Conservation (phyloP, 2,797 vertebrate species). For the Cyclopterus lumpus region DNA sequence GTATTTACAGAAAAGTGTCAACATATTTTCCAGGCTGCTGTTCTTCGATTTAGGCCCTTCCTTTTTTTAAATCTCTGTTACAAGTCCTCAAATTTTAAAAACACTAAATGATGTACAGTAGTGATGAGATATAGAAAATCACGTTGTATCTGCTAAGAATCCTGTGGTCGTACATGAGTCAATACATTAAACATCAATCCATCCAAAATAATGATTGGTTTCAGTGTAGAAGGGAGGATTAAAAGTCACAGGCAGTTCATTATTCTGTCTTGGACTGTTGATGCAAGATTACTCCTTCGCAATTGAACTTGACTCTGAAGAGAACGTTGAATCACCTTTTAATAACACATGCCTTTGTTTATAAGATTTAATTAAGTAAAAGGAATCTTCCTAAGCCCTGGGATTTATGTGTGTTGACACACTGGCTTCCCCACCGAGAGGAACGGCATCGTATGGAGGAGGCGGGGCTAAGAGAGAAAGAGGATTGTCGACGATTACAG, state of each 20-base stretch:
- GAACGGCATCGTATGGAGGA: neutral
- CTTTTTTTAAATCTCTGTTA: neutral
- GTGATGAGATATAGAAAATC: neutral
- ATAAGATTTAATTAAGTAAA: neutral
- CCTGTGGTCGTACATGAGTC: neutral
- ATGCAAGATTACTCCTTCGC: neutral
- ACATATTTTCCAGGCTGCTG: neutral
- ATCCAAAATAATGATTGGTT: neutral
- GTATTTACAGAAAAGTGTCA: neutral
- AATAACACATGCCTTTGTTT: neutral
- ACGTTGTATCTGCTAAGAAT: neutral
- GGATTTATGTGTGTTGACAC: neutral
- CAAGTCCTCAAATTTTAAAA: neutral
- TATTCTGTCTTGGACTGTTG: neutral
- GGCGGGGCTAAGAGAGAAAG: conserved; percentile 1
- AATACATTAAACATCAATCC: neutral
- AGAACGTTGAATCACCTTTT: neutral
- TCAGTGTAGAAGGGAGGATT: neutral
- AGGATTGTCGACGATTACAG: conserved; percentile 38
- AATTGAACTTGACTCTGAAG: neutral
- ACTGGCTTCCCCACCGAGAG: neutral
- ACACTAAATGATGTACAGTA: neutral
- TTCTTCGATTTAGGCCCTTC: neutral
- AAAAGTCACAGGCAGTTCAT: neutral
- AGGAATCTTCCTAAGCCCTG: neutral